Base-by-base conservation (phyloP, 2,888 invertebrate genomes). In the Plebejus melissa region DNA sequence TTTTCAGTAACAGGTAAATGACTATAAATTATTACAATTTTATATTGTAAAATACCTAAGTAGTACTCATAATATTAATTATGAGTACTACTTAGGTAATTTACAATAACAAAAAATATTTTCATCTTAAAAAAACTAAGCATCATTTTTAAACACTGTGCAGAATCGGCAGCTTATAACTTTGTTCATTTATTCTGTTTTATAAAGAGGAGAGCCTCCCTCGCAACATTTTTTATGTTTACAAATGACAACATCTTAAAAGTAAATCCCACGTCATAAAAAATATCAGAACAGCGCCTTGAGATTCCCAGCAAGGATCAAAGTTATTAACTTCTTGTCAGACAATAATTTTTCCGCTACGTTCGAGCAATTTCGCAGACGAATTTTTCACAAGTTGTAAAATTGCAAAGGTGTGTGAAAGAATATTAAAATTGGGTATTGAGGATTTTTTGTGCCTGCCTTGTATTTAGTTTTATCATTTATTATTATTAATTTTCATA, bases 231-330 rank as follows among this genome's bases (percentile, higher is more conserved):
- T 65, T 54, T 72, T 54, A 72, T 54, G 50, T 72, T 72, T 50
- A 72, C 46, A 72, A 50, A 72, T 54, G 72, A 72, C 72, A 50
- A 50, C 72, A 50, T 72, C 54, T 72, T 54, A 72, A 54, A 72
- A 72, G 50, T 72, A 72, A 54, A 72, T 72, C 72, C 50, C 72
- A 71, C 71, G 22, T 41, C 71, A 71, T 71, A 46, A 65, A 65
- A 65, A 65, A 65, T 65, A 65, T 65, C 65, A 65, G 65, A 32
- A 65, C 65, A 65, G 11, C 65, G 65, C 65, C 58, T 58, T 60
- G 2, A 65, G 32, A 32, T 60, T 22, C 60, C 7, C 22, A 22
- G 7, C 1, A 28, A 65, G 65, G 65, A 65, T 65, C 65, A 65
- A 65, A 65, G 13, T 65, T 65, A 65, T 65, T 32, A 65, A 65